These are phyloP conservation scores for Hirudinaria manillensis DNA, from an alignment of 2,888 invertebrate genomes.

Conservation along the genomic window DNA sequence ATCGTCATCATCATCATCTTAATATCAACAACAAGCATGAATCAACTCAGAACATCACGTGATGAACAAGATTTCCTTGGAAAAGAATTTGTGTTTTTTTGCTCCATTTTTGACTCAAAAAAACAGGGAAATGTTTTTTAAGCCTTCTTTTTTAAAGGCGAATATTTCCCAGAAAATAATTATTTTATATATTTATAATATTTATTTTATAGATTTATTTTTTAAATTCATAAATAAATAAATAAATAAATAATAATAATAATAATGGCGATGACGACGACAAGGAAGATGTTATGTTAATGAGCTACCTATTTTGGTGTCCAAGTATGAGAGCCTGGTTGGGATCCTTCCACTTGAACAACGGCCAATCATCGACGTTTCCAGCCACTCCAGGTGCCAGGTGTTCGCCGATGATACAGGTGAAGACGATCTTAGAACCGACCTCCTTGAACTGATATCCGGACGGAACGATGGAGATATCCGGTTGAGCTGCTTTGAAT, in stretches of 20 bases:
- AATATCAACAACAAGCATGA: too few species aligned
- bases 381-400: not conserved
- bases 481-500: not conserved
- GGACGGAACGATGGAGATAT: conserved; percentile 18
- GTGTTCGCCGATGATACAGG: conserved; percentile 8
- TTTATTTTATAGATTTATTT: too few species aligned
- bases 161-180: too few species aligned
- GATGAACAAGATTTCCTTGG: too few species aligned
- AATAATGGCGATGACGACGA: too few species aligned
- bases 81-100: too few species aligned
- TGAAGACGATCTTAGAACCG: conserved; percentile 30
- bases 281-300: too few species aligned
- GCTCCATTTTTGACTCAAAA: too few species aligned
- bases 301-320: not conserved
- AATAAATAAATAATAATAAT: too few species aligned
- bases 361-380: not conserved
- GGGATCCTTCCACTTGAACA: conserved; percentile 29
- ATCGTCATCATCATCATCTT: conserved; percentile 31
- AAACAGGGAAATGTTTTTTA: not conserved
- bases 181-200: too few species aligned
- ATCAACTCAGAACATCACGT: too few species aligned
- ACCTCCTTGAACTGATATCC: conserved; percentile 24
- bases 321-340: conserved; percentile 20
- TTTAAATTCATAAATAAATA: too few species aligned
- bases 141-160: not conserved